phyloP scores from a whole-genome alignment of 2,113 vertebrate genomes.

The Perccottus glenii region DNA sequence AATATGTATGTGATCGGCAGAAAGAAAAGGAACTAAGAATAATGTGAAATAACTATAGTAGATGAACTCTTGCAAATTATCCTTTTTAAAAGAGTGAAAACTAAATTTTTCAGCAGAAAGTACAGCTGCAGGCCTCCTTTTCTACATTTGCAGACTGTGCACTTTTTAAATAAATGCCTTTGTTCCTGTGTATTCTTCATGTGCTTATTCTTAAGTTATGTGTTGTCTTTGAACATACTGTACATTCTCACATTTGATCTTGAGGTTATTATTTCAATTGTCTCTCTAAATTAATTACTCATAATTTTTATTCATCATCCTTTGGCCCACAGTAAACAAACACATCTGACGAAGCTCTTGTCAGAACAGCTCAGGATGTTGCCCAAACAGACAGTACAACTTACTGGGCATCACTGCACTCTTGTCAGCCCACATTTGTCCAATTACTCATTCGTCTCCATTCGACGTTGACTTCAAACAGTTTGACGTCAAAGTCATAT shows the following conservation, averaged over 20 bases:
- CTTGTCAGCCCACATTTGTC: constrained; percentile 9
- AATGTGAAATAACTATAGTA: neutral
- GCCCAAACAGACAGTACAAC: constrained; percentile 16
- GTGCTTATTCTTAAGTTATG: neutral
- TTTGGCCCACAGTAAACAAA: constrained; percentile 9
- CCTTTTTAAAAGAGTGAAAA: constrained; percentile 7
- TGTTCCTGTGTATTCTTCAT: constrained; percentile 4
- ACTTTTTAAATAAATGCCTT: constrained; percentile 23
- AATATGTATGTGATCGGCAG: neutral
- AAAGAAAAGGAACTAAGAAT: neutral
- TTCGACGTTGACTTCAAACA: neutral
- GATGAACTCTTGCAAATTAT: neutral
- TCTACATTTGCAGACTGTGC: constrained; percentile 7
- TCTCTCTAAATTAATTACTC: neutral
- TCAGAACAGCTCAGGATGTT: constrained; percentile 30
- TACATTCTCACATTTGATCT: neutral
- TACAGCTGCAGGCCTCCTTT: constrained; percentile 9
- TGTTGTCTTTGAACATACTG: constrained; percentile 1
- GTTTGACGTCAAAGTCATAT: neutral
- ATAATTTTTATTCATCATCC: constrained; percentile 10
- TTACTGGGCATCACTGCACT: constrained; percentile 8
- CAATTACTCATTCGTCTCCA: constrained; percentile 15
- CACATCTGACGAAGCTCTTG: constrained; percentile 50
- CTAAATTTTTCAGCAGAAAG: constrained; percentile 4
- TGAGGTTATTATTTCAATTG: neutral